Evolutionary conservation across 2,113 vertebrate genomes (phyloP).

Genomic region (Psettodes erumei): DNA sequence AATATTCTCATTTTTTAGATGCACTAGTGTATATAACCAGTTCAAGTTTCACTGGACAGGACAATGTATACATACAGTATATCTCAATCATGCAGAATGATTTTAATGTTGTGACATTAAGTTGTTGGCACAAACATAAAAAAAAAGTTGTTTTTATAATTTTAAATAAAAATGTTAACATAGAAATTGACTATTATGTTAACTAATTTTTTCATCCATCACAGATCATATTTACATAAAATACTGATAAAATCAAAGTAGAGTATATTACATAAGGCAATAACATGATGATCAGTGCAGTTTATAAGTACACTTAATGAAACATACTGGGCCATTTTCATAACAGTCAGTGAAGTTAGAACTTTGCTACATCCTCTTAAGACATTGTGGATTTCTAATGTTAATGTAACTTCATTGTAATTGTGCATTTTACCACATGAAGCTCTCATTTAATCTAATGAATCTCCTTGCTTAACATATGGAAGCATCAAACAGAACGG

Average conservation of each 20-base stretch:
- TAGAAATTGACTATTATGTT: not conserved
- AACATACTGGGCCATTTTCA: not conserved
- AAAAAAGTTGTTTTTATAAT: not conserved
- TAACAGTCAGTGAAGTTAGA: not conserved
- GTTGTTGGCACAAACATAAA: not conserved
- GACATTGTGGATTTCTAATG: constrained; percentile 2
- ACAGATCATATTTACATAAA: constrained; percentile 1
- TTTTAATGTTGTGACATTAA: constrained; percentile 15
- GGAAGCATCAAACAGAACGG: not conserved
- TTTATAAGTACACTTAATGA: not conserved
- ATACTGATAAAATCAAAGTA: not conserved
- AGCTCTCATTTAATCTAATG: not conserved
- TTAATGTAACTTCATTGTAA: not conserved
- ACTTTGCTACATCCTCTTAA: not conserved
- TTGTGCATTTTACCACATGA: not conserved
- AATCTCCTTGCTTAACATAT: not conserved
- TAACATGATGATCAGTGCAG: constrained; percentile 1
- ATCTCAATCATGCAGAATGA: too few relatives aligned
- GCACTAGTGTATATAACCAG: too few relatives aligned
- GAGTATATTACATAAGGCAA: constrained; percentile 16
- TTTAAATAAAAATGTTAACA: not conserved
- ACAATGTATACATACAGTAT: too few relatives aligned
- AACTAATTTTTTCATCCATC: not conserved
- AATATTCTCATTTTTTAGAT: too few relatives aligned
- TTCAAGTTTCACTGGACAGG: too few relatives aligned